Conservation (phyloP, 2,888 invertebrate species). For the Poecilobothrus nobilitatus region DNA sequence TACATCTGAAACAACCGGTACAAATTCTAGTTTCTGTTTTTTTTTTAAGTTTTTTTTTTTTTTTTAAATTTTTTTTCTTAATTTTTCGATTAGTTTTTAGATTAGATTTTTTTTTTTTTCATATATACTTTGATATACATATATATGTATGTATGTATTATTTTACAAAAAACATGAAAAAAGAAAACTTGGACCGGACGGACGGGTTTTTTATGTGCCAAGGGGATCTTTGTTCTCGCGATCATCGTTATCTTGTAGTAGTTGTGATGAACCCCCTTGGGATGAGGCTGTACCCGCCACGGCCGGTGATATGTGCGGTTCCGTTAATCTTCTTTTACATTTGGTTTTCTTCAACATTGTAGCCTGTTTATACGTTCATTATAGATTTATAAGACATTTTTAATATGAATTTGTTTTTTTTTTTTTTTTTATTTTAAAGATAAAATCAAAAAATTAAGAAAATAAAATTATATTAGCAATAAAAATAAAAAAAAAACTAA, state of each 20-base stretch:
- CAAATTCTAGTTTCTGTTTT: too few relatives aligned
- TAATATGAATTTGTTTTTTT: slow-evolving; percentile 21
- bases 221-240: slow-evolving; percentile 37
- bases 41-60: too few relatives aligned
- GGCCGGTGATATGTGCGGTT: slow-evolving; percentile 60
- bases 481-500: background rate
- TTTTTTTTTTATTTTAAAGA: slow-evolving; percentile 8
- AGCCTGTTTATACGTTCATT: slow-evolving; percentile 57
- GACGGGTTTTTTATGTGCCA: slow-evolving; percentile 40
- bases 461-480: background rate
- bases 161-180: slow-evolving; percentile 44
- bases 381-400: too few relatives aligned
- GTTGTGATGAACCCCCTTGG: slow-evolving; percentile 27
- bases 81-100: too few relatives aligned
- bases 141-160: slow-evolving; percentile 12
- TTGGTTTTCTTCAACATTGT: slow-evolving; percentile 99
- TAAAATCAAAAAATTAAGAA: slow-evolving; percentile 3
- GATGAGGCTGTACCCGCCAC: slow-evolving; percentile 34
- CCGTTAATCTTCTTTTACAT: slow-evolving; percentile 89
- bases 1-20: too few relatives aligned
- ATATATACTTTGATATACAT: background rate
- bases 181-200: slow-evolving; percentile 44
- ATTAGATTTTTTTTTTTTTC: background rate
- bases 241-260: slow-evolving; percentile 52
- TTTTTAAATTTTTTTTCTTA: too few relatives aligned